phyloP scores from a whole-genome alignment of 2,888 invertebrate genomes.

The Trichogramma dendrolimi region DNA sequence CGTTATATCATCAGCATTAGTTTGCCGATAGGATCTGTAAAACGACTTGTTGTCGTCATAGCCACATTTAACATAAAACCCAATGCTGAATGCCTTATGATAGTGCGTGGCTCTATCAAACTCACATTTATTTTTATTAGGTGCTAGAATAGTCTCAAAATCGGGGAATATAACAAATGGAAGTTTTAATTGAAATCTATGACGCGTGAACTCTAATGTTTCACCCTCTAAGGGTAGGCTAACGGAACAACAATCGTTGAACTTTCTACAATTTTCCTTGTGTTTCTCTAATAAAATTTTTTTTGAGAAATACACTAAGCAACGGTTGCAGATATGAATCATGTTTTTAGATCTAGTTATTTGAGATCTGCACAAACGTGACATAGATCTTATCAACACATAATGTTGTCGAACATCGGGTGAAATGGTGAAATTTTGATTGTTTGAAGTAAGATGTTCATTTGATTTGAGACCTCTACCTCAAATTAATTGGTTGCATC shows the following conservation, averaged over 20 bases:
- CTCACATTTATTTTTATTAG: not conserved
- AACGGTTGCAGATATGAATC: slow-evolving; percentile 7
- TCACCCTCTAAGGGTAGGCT: slow-evolving; percentile 1
- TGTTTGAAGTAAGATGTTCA: no score
- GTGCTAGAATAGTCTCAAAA: not conserved
- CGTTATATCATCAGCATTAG: not conserved
- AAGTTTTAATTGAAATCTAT: slow-evolving; percentile 7
- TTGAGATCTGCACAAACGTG: not conserved
- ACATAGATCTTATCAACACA: not conserved
- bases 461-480: no score
- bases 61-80: slow-evolving; percentile 32
- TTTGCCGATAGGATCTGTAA: slow-evolving; percentile 9
- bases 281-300: not conserved
- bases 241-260: slow-evolving; percentile 2
- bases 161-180: slow-evolving; percentile 16
- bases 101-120: not conserved
- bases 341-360: not conserved
- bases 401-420: not conserved
- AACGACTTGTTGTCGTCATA: slow-evolving; percentile 27
- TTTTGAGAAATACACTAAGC: slow-evolving; percentile 6
- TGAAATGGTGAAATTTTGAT: not conserved
- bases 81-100: slow-evolving; percentile 31
- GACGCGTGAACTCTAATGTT: slow-evolving; percentile 11
- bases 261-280: not conserved
- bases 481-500: no score